These are phyloP conservation scores for Eubucco bourcierii DNA, from an alignment of 2,113 vertebrate genomes.

Conservation along the genomic window DNA sequence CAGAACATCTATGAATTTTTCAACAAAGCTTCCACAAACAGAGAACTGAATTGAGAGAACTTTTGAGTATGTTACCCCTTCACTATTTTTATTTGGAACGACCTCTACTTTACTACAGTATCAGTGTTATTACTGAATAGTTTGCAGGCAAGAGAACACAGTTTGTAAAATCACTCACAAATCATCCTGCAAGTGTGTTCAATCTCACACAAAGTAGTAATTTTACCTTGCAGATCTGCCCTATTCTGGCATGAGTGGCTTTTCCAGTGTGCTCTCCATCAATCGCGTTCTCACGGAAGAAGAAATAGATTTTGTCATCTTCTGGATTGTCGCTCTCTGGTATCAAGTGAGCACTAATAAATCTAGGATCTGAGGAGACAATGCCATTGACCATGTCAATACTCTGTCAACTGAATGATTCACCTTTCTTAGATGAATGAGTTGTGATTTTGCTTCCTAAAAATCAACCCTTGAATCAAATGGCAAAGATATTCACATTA, in stretches of 20 bases:
- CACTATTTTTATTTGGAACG: neutral
- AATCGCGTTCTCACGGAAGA: constrained; percentile 97
- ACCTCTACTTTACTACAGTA: neutral
- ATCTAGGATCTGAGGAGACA: constrained; percentile 87
- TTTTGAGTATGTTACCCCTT: neutral
- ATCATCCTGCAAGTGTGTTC: neutral
- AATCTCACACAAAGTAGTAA: neutral
- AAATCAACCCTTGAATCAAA: neutral
- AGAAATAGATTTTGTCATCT: constrained; percentile 97
- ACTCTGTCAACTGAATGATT: neutral
- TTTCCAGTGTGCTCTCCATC: constrained; percentile 95
- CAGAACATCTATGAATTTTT: neutral
- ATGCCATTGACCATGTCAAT: neutral
- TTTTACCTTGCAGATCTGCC: constrained; percentile 97
- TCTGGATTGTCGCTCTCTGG: constrained; percentile 97
- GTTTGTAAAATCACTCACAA: neutral
- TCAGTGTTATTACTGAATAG: neutral
- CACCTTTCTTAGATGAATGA: neutral
- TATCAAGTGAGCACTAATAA: constrained; percentile 89
- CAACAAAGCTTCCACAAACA: neutral
- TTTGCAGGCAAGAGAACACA: fast-evolving
- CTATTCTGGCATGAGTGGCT: constrained; percentile 93
- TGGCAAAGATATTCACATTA: neutral
- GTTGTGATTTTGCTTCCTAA: neutral
- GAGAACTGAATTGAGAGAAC: neutral